A percentile compares a stretch with the other conserved stretches of the same genome.
These are phyloP conservation scores for Brachycybe producta DNA, from an alignment of 2,888 invertebrate genomes.

Conservation along the genomic window DNA sequence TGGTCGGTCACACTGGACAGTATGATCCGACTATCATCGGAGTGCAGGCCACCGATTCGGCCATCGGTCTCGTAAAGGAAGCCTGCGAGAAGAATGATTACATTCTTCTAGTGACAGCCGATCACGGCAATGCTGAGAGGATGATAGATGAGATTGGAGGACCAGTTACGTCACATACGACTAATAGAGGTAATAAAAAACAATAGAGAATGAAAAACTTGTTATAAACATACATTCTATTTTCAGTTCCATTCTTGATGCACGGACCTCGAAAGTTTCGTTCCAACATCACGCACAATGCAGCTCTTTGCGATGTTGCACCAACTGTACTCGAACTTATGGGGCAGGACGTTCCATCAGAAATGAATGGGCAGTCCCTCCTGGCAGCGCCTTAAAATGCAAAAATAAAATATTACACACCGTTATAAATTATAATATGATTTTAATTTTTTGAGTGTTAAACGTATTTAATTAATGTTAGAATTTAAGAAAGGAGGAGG, in stretches of 20 bases:
- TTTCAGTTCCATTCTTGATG: slow-evolving; percentile 25
- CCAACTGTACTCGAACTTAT: slow-evolving; percentile 34
- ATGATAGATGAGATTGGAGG: slow-evolving; percentile 35
- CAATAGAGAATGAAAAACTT: not conserved
- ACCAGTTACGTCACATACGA: slow-evolving; percentile 37
- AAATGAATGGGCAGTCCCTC: slow-evolving; percentile 28
- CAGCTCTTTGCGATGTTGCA: slow-evolving; percentile 36
- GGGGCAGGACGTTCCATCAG: slow-evolving; percentile 32
- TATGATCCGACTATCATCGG: slow-evolving; percentile 34
- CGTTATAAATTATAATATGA: no score
- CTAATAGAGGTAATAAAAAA: slow-evolving; percentile 27
- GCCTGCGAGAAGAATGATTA: slow-evolving; percentile 29
- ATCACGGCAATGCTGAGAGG: slow-evolving; percentile 38
- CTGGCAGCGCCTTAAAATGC: slow-evolving; percentile 21
- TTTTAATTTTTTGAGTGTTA: no score
- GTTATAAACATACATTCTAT: not conserved
- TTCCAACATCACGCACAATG: slow-evolving; percentile 24
- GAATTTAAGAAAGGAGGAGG: no score
- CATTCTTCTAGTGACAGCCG: slow-evolving; percentile 29
- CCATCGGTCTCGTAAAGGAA: slow-evolving; percentile 33
- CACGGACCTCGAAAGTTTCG: slow-evolving; percentile 25
- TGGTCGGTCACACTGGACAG: slow-evolving; percentile 38
- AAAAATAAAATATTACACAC: no score
- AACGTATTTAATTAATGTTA: no score
- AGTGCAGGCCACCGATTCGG: slow-evolving; percentile 28